A percentile compares a stretch with the other conserved stretches of the same genome.
phyloP scores from a whole-genome alignment of 2,113 vertebrate species.

The Sapayoa aenigma region DNA sequence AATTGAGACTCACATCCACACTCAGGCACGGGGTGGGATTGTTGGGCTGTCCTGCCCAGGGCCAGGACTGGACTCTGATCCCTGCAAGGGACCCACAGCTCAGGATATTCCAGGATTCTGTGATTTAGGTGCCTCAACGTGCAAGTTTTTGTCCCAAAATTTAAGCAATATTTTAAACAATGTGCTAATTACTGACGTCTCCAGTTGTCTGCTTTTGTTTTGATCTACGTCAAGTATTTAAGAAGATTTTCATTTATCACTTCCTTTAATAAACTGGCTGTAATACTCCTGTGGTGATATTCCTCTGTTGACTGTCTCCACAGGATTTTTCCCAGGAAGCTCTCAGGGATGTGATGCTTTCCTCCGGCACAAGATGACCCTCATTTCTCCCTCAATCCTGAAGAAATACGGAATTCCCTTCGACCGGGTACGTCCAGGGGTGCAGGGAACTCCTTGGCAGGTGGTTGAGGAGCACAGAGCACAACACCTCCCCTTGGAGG shows the following conservation, averaged over 20 bases:
- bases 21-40: neutral
- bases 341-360: slow-evolving; percentile 98
- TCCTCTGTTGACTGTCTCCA: neutral
- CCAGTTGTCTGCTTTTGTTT: neutral
- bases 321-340: slow-evolving; percentile 97
- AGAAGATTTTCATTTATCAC: neutral
- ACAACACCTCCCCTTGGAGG: neutral
- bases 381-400: slow-evolving; percentile 95
- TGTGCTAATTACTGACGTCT: neutral
- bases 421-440: slow-evolving; percentile 81
- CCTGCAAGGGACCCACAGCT: too few species aligned
- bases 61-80: neutral
- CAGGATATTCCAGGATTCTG: neutral
- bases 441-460: neutral
- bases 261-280: neutral
- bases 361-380: slow-evolving; percentile 98
- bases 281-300: neutral
- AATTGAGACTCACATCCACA: neutral
- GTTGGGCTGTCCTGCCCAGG: neutral
- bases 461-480: neutral
- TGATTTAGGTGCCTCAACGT: neutral
- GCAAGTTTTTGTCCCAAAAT: neutral
- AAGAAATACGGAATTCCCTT: slow-evolving; percentile 98
- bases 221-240: neutral
- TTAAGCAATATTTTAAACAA: neutral